Conservation (phyloP, 2,797 vertebrate genomes). For the Amazona finschi region DNA sequence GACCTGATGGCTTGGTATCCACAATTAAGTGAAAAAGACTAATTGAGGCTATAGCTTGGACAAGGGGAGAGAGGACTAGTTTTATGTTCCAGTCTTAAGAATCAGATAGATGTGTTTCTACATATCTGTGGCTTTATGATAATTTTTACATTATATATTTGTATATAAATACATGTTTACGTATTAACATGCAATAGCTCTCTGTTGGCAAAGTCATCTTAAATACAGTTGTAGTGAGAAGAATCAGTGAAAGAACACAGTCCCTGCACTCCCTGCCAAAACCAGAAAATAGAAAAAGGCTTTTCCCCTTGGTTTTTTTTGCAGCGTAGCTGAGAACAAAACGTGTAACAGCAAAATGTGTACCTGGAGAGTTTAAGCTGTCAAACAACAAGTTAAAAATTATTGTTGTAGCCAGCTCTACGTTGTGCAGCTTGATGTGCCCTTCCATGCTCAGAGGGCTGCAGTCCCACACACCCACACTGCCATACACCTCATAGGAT, state of each 20-base stretch:
- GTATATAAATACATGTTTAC: background rate
- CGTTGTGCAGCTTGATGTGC: background rate
- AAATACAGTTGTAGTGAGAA: background rate
- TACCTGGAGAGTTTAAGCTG: background rate
- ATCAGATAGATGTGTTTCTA: background rate
- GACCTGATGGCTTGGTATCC: background rate
- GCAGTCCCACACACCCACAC: background rate
- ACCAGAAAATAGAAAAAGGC: background rate
- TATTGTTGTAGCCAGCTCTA: background rate
- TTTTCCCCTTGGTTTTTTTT: background rate
- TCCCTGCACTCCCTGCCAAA: background rate
- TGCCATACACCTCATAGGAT: background rate
- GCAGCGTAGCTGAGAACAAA: background rate
- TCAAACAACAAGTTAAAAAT: background rate
- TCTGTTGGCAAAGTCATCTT: background rate
- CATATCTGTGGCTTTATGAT: background rate
- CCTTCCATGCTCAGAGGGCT: background rate
- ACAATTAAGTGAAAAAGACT: background rate
- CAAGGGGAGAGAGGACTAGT: background rate
- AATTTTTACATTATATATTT: background rate
- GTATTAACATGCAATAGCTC: background rate
- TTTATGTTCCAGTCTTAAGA: background rate
- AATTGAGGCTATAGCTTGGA: background rate
- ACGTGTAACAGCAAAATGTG: background rate
- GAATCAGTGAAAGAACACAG: background rate